Base-by-base conservation (phyloP, 1,140 invertebrate genomes). In the Psilanteris sp. region DNA sequence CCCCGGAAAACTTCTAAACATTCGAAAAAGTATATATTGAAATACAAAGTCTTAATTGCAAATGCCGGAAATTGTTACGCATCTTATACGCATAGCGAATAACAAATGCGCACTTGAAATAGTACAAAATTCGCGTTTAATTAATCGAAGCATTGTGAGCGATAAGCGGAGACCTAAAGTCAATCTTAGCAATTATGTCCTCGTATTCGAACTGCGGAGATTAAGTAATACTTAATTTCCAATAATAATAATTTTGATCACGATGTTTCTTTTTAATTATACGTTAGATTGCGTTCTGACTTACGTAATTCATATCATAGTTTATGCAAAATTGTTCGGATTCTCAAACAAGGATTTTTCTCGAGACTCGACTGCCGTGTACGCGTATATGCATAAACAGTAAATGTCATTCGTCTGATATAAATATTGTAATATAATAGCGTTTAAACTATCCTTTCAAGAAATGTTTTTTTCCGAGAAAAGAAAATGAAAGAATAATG, bases 291-390 rank as follows among this genome's bases (percentile, higher is more conserved):
- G 14, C 14, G 20, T 36, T 52, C 31, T 26, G 31, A 1, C 29
- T 77, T 70, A 61, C 50, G 32, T 71, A 77, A 77, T 18, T 6
- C 4, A n/a, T 32, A 64, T 73, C 22, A 32, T 48, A 64, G 48
- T 48, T 18, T 62, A 55, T 59, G 73, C 44, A 66, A 57, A 75
- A 75, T 75, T 46, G 59, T 67, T 71, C 10, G 29, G 37, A 71
- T 61, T 71, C 44, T 57, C 15, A 10, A 36, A 32, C 32, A 36
- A 67, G 52, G 64, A 70, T 70, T 68, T 48, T 70, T 76, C 48
- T 76, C 41, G 50, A 41, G 32, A 7, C 6, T 48, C 4, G 16
- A 20, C 1, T 36, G 0, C 13, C 11, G 13, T 8, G 11, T 22
- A 18, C 13, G 31, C 13, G 37, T 54, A 48, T 26, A 55, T 67